phyloP scores from a whole-genome alignment of 2,797 vertebrate species.

The Squalus acanthias region DNA sequence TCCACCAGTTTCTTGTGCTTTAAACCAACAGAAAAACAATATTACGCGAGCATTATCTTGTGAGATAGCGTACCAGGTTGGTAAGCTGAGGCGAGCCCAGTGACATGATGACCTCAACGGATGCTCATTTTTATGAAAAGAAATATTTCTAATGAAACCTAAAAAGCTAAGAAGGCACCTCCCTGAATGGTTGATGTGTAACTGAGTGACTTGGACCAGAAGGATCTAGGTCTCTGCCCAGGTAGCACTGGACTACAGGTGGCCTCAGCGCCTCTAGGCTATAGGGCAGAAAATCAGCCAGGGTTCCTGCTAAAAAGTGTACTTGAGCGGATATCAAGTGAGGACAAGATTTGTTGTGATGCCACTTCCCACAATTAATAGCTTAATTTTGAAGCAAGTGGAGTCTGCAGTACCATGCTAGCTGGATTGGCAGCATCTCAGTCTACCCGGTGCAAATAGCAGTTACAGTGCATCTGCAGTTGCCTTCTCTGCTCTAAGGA shows the following conservation, averaged over 20 bases:
- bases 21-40: neutral
- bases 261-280: neutral
- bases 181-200: neutral
- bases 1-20: constrained; percentile 66
- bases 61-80: neutral
- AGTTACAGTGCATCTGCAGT: too few relatives aligned
- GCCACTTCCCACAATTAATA: too few relatives aligned
- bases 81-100: neutral
- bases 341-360: too few relatives aligned
- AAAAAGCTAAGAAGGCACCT: neutral
- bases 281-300: neutral
- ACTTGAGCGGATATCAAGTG: too few relatives aligned
- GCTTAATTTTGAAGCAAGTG: too few relatives aligned
- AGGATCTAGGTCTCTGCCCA: neutral
- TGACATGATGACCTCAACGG: neutral
- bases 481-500: too few relatives aligned
- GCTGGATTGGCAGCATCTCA: too few relatives aligned
- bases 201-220: neutral
- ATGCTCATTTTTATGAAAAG: neutral
- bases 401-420: too few relatives aligned
- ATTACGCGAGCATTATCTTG: neutral
- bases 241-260: neutral
- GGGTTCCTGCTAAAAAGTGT: neutral
- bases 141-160: neutral
- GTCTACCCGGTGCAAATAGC: too few relatives aligned